phyloP scores from a whole-genome alignment of 2,888 invertebrate species.

The Sussaba pulchella region DNA sequence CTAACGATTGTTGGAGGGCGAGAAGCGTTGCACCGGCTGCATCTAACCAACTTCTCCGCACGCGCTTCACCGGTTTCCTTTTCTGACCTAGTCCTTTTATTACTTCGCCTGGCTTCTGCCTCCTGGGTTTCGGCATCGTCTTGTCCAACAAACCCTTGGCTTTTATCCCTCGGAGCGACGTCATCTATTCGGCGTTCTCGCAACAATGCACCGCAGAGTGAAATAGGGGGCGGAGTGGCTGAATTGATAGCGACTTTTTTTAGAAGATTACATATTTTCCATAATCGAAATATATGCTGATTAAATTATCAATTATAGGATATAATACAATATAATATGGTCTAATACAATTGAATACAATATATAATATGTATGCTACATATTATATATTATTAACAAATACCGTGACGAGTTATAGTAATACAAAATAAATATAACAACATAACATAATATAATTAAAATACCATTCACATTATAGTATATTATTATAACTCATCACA shows the following conservation, averaged over 20 bases:
- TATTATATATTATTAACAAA: too few species aligned
- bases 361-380: too few species aligned
- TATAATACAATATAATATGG: too few species aligned
- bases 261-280: not conserved
- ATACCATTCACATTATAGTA: too few species aligned
- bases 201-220: not conserved
- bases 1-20: conserved; percentile 74
- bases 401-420: too few species aligned
- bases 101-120: not conserved
- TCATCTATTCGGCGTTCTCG: conserved; percentile 44
- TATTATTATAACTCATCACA: too few species aligned
- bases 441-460: too few species aligned
- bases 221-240: conserved; percentile 1
- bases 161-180: conserved; percentile 24
- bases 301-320: not conserved
- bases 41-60: conserved; percentile 70
- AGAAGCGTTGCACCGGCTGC: conserved; percentile 64
- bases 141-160: conserved; percentile 32
- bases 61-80: conserved; percentile 67
- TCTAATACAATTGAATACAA: too few species aligned
- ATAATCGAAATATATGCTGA: not conserved
- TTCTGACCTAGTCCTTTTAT: conserved; percentile 26
- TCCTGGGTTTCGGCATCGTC: conserved; percentile 25
- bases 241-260: too few species aligned
- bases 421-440: too few species aligned